Base-by-base conservation (phyloP, 1,140 invertebrate species). In the Calephelis nemesis region DNA sequence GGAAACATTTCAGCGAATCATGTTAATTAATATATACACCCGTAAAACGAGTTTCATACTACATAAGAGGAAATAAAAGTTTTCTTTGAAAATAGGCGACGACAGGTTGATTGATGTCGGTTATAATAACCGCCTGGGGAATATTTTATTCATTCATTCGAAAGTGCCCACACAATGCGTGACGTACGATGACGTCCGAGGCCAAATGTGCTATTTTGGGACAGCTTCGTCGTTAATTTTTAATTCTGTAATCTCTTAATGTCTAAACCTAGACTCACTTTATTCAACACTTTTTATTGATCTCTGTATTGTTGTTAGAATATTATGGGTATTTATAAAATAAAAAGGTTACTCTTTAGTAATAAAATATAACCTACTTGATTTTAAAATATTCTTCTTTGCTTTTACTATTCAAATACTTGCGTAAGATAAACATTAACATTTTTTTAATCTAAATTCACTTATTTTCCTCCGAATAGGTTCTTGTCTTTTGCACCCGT, bases 21-120 rank as follows among this genome's bases (percentile, higher is more conserved):
- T 54, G 50, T 30, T 19, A 54, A 54, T 54, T 54, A 54, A 54
- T 54, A 19, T 54, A 54, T 54, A 54, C 50, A 73, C 62, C 50
- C 42, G 68, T n/a, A 30, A 65, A 67, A 70, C 67, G 9, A 50
- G 62, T 72, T 68, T 60, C 50, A 40, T 66, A 60, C n/a, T 65
- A 64, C 60, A 58, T 52, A 49, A 62, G 42, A 49, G 13, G 76
- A 77, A 86, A 84, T 85, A 78, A 87, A 30, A 82, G 74, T 83
- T 84, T 83, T 83, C 76, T 73, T 83, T 77, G 74, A 79, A 87
- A 85, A 84, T 84, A 85, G 75, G 82, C 73, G 79, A 64, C 70
- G 84, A 85, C 81, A 83, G 78, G 70, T 83, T 84, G 85, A 87
- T 87, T 81, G 81, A 87, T 89, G 80, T 79, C 75, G 70, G 76